These are phyloP conservation scores for Salvelinus alpinus DNA, from an alignment of 2,113 vertebrate species.

Conservation along the genomic window DNA sequence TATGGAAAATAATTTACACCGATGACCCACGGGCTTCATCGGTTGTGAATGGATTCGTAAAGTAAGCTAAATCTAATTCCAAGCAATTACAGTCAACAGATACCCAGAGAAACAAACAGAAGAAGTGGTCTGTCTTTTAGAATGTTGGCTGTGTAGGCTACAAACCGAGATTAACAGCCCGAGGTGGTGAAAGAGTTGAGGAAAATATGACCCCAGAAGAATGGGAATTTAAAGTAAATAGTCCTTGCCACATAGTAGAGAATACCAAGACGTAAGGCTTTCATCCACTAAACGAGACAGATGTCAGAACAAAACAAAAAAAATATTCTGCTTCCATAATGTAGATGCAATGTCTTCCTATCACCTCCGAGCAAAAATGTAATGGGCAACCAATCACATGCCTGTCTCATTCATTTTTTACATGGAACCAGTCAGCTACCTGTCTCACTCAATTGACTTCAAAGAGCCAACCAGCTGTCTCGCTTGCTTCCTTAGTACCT, in stretches of 20 bases:
- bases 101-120: not conserved
- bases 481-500: slow-evolving; percentile 1
- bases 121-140: not conserved
- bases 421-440: slow-evolving; percentile 48
- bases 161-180: too few species aligned
- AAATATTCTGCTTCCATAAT: slow-evolving; percentile 17
- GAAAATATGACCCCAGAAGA: not conserved
- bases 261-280: slow-evolving; percentile 13
- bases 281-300: slow-evolving; percentile 20
- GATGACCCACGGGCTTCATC: not conserved
- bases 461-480: slow-evolving; percentile 38
- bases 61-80: not conserved
- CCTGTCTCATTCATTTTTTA: slow-evolving; percentile 37
- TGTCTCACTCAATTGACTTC: slow-evolving; percentile 48
- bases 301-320: slow-evolving; percentile 31
- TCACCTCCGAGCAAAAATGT: slow-evolving; percentile 26
- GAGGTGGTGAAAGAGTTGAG: not conserved
- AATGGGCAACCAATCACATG: slow-evolving; percentile 56
- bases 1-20: not conserved
- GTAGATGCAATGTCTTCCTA: slow-evolving; percentile 28
- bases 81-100: slow-evolving; percentile 7
- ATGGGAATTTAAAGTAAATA: not conserved
- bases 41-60: not conserved
- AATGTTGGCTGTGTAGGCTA: not conserved
- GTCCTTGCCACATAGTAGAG: slow-evolving; percentile 14